phyloP scores from a whole-genome alignment of 2,113 vertebrate genomes.

The Manacus vitellinus region DNA sequence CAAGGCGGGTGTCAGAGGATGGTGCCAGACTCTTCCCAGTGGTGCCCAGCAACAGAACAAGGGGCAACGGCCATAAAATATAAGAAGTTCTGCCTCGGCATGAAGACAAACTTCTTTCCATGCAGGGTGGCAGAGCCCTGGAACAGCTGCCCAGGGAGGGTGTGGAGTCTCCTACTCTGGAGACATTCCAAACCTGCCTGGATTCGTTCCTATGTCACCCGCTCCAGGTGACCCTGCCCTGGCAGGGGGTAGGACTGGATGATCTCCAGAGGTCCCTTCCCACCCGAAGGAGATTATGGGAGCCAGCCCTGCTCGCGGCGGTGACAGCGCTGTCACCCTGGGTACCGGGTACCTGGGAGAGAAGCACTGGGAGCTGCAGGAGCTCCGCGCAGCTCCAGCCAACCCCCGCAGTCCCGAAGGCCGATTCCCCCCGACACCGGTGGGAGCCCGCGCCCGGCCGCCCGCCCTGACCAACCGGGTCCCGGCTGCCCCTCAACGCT shows the following conservation, averaged over 20 bases:
- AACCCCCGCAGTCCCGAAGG: rapidly evolving
- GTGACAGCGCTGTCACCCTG: not conserved
- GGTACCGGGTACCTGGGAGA: not conserved
- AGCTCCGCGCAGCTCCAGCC: rapidly evolving
- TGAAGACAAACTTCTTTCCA: not conserved
- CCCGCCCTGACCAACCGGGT: not conserved
- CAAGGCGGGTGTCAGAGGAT: not conserved
- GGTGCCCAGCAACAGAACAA: not conserved
- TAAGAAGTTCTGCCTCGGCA: not conserved
- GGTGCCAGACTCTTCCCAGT: not conserved
- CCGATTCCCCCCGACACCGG: not conserved
- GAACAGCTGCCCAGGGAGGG: not conserved
- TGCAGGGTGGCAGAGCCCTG: not conserved
- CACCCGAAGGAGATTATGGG: rapidly evolving
- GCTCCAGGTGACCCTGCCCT: not conserved
- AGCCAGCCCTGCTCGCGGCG: not conserved
- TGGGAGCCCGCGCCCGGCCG: rapidly evolving
- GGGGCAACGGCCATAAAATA: not conserved
- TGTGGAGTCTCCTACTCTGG: not conserved
- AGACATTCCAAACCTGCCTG: not conserved
- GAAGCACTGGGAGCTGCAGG: not conserved
- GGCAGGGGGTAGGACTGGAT: not conserved
- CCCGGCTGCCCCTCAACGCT: not conserved
- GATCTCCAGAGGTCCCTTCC: not conserved
- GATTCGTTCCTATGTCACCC: not conserved